phyloP scores from a whole-genome alignment of 2,797 vertebrate genomes.

The Clarias fuscus region DNA sequence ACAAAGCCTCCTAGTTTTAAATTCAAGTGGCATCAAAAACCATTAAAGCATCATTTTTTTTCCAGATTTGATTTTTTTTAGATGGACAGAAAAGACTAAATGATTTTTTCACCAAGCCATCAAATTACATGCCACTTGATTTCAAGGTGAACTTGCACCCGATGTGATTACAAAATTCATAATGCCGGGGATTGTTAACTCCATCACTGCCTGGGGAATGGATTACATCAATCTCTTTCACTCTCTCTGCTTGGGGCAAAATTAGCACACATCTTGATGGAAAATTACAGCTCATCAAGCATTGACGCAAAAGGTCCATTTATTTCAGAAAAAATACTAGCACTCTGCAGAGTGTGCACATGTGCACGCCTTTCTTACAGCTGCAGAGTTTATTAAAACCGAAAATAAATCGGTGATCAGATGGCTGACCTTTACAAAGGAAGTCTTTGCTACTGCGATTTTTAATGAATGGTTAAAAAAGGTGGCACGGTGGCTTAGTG shows the following conservation, averaged over 20 bases:
- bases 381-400: not conserved
- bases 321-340: not conserved
- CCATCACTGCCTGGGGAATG: not conserved
- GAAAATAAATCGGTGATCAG: not conserved
- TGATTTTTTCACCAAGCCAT: not conserved
- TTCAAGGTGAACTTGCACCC: constrained; percentile 25
- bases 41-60: not conserved
- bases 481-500: no score
- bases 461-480: not conserved
- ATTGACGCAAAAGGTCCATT: not conserved
- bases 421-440: not conserved
- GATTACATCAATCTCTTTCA: constrained; percentile 24
- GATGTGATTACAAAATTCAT: not conserved
- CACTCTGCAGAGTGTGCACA: not conserved
- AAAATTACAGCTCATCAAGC: constrained; percentile 18
- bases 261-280: constrained; percentile 10
- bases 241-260: constrained; percentile 9
- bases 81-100: not conserved
- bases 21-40: not conserved
- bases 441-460: not conserved
- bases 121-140: constrained; percentile 23
- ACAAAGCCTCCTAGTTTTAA: not conserved
- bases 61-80: not conserved
- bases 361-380: not conserved
- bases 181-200: not conserved